Evolutionary conservation across 1,140 invertebrate species (phyloP), one percentile per base, ranked within the genome.

Genomic region (Chrysoperla carnea): DNA sequence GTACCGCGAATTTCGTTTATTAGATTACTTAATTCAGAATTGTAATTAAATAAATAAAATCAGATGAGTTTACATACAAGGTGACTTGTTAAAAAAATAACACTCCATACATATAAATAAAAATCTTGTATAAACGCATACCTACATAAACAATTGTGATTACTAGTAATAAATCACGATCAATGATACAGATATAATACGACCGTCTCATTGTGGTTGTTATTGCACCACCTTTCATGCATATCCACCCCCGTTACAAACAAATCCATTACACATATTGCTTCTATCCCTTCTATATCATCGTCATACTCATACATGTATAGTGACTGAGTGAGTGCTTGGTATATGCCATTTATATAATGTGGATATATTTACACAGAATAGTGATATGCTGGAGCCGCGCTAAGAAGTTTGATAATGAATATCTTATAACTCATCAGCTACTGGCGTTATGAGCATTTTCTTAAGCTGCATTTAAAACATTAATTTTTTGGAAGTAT

Each of bases 101-200:
- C 17, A 23, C 17, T 23, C 17, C 17, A 5, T 41, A 40, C 41
- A 42, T 41, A 40, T 40, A 44, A 42, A 40, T 40, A 44, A 41
- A 40, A 41, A n/a, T n/a, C n/a, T 29, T 44, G 40, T 44, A 44
- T 44, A 40, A 29, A 44, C 37, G 29, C 42, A 46, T 43, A 46
- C 37, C 44, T 44, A 46, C 42, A 46, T 27, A 43, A 11, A 38
- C 38, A 37, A 23, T 14, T 39, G n/a, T 15, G 8, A 38, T 38
- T 11, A n/a, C 9, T 36, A 13, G 9, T n/a, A n/a, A 13, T 36
- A 36, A n/a, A 36, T 13, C 9, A 13, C 12, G 33, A 11, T 13
- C 9, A 36, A 36, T n/a, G 33, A 13, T 13, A n/a, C 12, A 13
- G 33, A 11, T 38, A 15, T 38, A 9, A 15, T 38, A 9, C n/a